These are phyloP conservation scores for Enteromius viviparus DNA, from an alignment of 2,797 vertebrate genomes.

Conservation along the genomic window DNA sequence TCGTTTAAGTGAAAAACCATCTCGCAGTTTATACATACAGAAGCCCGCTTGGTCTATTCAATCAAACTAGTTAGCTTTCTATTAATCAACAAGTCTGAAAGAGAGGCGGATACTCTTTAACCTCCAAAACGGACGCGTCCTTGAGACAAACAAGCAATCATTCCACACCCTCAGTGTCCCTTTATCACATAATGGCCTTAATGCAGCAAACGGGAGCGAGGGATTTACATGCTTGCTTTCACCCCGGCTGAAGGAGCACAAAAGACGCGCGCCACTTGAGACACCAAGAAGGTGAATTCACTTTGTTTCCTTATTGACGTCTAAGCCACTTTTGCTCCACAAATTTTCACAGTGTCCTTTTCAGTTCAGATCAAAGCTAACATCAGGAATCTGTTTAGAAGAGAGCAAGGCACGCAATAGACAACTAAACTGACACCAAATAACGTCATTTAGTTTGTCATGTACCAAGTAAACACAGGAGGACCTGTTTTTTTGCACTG, in stretches of 20 bases:
- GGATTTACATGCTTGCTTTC: conserved; percentile 1
- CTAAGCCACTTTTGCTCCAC: not conserved
- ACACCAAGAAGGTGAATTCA: conserved; percentile 17
- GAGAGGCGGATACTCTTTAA: not conserved
- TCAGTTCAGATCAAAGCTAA: conserved; percentile 14
- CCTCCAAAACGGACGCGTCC: not conserved
- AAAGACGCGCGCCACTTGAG: not conserved
- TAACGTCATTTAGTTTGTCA: conserved; percentile 7
- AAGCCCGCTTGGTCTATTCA: not conserved
- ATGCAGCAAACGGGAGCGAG: not conserved
- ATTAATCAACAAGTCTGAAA: not conserved
- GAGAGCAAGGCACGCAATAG: not conserved
- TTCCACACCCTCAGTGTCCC: not conserved
- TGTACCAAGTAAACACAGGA: conserved; percentile 23
- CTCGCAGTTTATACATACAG: not conserved
- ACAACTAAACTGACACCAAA: conserved; percentile 10
- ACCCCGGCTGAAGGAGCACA: not conserved
- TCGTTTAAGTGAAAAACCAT: not conserved
- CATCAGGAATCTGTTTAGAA: conserved; percentile 24
- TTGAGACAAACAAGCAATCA: conserved; percentile 5
- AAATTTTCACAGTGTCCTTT: conserved; percentile 13
- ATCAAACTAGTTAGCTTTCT: conserved; percentile 1
- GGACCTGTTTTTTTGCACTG: conserved; percentile 11
- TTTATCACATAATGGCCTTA: not conserved
- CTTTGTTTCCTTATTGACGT: conserved; percentile 1